These are phyloP conservation scores for Dinomys branickii DNA, from an alignment of 2,113 vertebrate genomes.

Conservation along the genomic window DNA sequence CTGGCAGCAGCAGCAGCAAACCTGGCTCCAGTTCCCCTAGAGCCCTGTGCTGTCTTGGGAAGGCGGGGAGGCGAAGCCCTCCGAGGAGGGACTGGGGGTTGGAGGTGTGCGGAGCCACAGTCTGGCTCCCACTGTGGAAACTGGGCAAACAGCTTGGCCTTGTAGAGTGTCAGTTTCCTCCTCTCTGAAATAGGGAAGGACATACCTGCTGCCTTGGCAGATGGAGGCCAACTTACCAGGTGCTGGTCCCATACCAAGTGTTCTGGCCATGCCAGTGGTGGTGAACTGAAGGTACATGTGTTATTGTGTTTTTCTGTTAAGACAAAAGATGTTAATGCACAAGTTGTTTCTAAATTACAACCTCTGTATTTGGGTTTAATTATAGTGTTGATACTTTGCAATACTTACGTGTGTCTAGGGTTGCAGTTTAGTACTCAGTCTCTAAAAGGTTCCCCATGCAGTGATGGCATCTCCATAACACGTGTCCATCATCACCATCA, in stretches of 20 bases:
- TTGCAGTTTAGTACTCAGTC: background rate
- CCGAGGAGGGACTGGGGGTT: fast-evolving
- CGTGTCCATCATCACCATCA: background rate
- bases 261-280: background rate
- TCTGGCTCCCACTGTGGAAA: background rate
- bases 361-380: background rate
- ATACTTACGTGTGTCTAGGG: background rate
- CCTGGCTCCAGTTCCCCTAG: background rate
- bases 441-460: background rate
- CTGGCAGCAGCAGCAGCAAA: background rate
- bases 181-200: background rate
- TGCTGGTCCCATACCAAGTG: background rate
- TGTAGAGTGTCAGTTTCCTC: background rate
- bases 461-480: background rate
- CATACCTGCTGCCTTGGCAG: background rate
- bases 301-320: background rate
- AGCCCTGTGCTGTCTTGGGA: background rate
- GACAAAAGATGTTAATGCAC: background rate
- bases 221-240: background rate
- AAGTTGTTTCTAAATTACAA: background rate
- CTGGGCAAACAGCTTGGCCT: background rate
- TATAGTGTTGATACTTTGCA: background rate
- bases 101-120: background rate
- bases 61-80: background rate
- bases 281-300: background rate